phyloP scores from a whole-genome alignment of 2,797 vertebrate species.

The Catostomus latipinnis region DNA sequence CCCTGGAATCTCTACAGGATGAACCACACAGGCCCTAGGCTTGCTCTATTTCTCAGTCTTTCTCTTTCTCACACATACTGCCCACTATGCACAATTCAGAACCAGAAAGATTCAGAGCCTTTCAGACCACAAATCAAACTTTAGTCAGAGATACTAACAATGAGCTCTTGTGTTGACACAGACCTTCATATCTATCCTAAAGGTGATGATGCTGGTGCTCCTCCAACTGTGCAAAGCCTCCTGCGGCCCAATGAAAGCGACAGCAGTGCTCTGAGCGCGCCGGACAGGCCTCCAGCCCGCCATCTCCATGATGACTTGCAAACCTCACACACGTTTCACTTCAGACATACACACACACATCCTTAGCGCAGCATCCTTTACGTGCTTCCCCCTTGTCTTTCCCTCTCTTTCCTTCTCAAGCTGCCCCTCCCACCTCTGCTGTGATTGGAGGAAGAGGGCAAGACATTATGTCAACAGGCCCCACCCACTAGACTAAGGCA shows the following conservation, averaged over 20 bases:
- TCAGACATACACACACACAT: slow-evolving; percentile 13
- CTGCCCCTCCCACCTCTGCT: slow-evolving; percentile 10
- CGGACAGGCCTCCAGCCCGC: slow-evolving; percentile 5
- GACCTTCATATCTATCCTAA: slow-evolving; percentile 63
- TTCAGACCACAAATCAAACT: background rate
- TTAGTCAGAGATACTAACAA: background rate
- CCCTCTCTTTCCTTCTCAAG: slow-evolving; percentile 9
- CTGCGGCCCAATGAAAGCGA: slow-evolving; percentile 4
- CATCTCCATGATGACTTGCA: slow-evolving; percentile 38
- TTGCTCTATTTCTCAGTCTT: background rate
- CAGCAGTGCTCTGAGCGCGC: slow-evolving; percentile 18
- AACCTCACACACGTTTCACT: slow-evolving; percentile 32
- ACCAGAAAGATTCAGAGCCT: background rate
- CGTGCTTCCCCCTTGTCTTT: background rate
- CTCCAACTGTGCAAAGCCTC: slow-evolving; percentile 51
- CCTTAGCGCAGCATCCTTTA: slow-evolving; percentile 34
- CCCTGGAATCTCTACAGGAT: slow-evolving; percentile 35
- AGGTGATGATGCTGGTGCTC: slow-evolving; percentile 57
- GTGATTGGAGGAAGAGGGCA: slow-evolving; percentile 41
- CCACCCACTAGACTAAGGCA: slow-evolving; percentile 29
- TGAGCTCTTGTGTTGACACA: slow-evolving; percentile 35
- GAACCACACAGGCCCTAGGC: background rate
- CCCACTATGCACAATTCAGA: background rate
- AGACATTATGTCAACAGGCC: slow-evolving; percentile 17
- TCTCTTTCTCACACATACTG: background rate